Evolutionary conservation across 2,888 invertebrate genomes (phyloP).

Genomic region (Therioaphis trifolii): DNA sequence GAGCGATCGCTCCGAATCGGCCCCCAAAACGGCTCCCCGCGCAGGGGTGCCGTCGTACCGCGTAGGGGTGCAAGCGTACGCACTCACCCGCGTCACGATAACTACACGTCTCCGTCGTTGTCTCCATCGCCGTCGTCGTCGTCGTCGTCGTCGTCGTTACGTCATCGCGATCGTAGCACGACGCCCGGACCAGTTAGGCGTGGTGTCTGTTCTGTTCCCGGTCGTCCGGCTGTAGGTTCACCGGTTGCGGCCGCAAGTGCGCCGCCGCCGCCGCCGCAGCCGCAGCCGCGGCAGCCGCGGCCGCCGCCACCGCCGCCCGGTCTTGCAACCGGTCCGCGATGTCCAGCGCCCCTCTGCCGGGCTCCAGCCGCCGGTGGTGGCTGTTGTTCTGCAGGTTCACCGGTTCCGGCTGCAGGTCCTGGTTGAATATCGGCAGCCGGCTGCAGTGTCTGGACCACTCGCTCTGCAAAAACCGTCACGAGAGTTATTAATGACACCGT

Average conservation of each 20-base stretch:
- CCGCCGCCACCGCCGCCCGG: too few relatives aligned
- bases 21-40: too few relatives aligned
- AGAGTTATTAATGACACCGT: too few relatives aligned
- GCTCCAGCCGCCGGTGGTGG: conserved; percentile 15
- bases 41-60: too few relatives aligned
- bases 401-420: conserved; percentile 41
- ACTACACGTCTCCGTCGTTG: neutral
- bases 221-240: conserved; percentile 30
- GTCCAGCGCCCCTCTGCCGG: neutral
- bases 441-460: conserved; percentile 58
- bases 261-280: too few relatives aligned
- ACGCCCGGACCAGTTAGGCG: neutral
- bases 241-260: conserved; percentile 25
- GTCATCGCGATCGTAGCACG: neutral
- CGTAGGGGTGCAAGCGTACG: too few relatives aligned
- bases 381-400: conserved; percentile 47
- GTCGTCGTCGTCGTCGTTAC: neutral
- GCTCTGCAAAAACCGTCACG: conserved; percentile 15
- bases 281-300: too few relatives aligned
- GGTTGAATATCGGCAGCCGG: conserved; percentile 46
- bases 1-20: too few relatives aligned
- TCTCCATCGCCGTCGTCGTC: neutral
- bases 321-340: neutral
- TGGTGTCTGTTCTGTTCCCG: conserved; percentile 49
- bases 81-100: neutral